These are phyloP conservation scores for Pentamera pediparva DNA, from an alignment of 53 echinoderm and acorn worm genomes.

Conservation along the genomic window DNA sequence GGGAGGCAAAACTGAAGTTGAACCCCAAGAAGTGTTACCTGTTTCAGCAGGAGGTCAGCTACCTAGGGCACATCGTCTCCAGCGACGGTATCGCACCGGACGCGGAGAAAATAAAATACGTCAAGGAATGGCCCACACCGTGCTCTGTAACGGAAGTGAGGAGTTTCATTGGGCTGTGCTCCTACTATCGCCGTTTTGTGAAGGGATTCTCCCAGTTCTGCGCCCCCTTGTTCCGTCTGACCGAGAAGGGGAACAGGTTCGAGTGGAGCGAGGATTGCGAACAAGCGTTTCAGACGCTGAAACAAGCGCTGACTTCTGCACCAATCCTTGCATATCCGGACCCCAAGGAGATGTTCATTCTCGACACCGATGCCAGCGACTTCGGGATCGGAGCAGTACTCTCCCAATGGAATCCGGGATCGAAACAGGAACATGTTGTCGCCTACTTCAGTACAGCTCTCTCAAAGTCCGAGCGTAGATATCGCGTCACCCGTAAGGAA, in stretches of 20 bases:
- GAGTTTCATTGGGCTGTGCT: constrained; percentile 39
- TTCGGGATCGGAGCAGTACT: not conserved
- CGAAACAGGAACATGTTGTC: not conserved
- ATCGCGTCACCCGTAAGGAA: constrained; percentile 6
- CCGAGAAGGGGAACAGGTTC: not conserved
- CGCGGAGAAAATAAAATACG: constrained; percentile 30
- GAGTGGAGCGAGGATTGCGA: not conserved
- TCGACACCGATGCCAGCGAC: constrained; percentile 7
- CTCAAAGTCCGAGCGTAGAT: not conserved
- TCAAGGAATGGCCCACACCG: constrained; percentile 46
- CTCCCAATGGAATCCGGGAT: not conserved
- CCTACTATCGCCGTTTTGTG: constrained; percentile 28
- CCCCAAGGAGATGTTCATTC: not conserved
- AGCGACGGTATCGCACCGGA: constrained; percentile 34
- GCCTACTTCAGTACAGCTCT: not conserved
- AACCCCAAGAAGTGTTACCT: constrained; percentile 48
- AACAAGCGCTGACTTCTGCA: not conserved
- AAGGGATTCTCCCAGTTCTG: not conserved
- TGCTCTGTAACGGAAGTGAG: constrained; percentile 31
- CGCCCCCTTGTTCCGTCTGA: not conserved
- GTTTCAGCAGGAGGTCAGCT: constrained; percentile 27
- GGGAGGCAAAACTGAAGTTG: constrained; percentile 41
- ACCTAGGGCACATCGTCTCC: constrained; percentile 53
- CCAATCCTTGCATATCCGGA: constrained; percentile 2
- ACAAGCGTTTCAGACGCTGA: not conserved